Evolutionary conservation across 2,888 invertebrate species (phyloP).

Genomic region (Folsomia candida): DNA sequence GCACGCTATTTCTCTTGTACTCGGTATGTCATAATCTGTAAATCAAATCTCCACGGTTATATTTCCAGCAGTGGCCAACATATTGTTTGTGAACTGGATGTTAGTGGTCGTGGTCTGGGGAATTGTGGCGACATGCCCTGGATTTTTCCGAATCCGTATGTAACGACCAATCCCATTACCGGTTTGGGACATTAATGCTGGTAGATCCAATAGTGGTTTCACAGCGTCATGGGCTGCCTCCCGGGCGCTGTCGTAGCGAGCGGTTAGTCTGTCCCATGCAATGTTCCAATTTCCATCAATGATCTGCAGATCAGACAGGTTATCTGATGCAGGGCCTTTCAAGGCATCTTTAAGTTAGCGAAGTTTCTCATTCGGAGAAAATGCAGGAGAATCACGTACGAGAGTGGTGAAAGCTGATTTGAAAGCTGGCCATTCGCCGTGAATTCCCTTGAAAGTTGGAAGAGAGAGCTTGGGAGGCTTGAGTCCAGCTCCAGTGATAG

Average conservation of each 20-base stretch:
- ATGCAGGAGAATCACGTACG: neutral
- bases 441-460: constrained; percentile 13
- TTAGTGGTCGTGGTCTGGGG: neutral
- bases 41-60: constrained; percentile 18
- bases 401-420: constrained; percentile 7
- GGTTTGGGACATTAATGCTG: neutral
- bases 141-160: constrained; percentile 20
- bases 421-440: constrained; percentile 17
- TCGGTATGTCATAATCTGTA: constrained; percentile 8
- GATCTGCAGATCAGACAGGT: constrained; percentile 13
- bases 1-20: neutral
- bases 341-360: constrained; percentile 18
- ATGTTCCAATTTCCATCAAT: constrained; percentile 18
- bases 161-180: constrained; percentile 11
- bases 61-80: constrained; percentile 9
- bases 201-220: constrained; percentile 19
- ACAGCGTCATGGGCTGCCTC: constrained; percentile 20
- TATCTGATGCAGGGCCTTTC: constrained; percentile 10
- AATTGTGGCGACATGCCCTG: constrained; percentile 15
- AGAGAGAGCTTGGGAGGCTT: constrained; percentile 11
- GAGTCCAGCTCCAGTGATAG: constrained; percentile 11
- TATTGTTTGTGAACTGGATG: constrained; percentile 11
- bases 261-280: constrained; percentile 18
- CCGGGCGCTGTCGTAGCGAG: constrained; percentile 22
- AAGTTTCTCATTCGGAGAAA: constrained; percentile 14